These are phyloP conservation scores for Scarus forsteni DNA, from an alignment of 2,797 vertebrate genomes.

Conservation along the genomic window DNA sequence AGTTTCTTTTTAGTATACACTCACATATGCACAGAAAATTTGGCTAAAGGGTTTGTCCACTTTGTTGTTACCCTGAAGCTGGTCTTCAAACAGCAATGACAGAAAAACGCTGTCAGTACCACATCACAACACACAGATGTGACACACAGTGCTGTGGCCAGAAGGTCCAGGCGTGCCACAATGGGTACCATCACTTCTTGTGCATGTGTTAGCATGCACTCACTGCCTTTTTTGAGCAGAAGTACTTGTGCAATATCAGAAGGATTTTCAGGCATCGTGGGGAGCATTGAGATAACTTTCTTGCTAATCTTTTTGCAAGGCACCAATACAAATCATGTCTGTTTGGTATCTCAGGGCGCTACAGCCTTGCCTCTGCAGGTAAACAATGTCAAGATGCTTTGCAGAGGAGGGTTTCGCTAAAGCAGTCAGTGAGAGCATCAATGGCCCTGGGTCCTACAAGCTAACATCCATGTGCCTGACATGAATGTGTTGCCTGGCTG, in stretches of 20 bases:
- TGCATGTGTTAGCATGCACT: neutral
- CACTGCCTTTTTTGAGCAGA: neutral
- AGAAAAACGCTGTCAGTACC: conserved; percentile 38
- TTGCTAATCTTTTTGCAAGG: too few species aligned
- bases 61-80: conserved; percentile 16
- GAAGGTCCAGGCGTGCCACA: conserved; percentile 38
- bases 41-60: conserved; percentile 45
- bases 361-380: too few species aligned
- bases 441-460: too few species aligned
- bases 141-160: conserved; percentile 36
- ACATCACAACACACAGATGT: conserved; percentile 41
- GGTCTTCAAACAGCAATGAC: conserved; percentile 12
- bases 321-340: too few species aligned
- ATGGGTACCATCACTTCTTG: conserved; percentile 12
- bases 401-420: too few species aligned
- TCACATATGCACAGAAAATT: neutral
- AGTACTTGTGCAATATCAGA: neutral
- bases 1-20: neutral
- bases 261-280: too few species aligned
- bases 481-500: too few species aligned
- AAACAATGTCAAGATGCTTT: too few species aligned
- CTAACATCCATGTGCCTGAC: too few species aligned
- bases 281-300: too few species aligned
- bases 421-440: too few species aligned
- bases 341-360: neutral